Base-by-base conservation (phyloP, 30 jellyfish, hydroid and myxozoan genomes). In the Chrysaora quinquecirrha region DNA sequence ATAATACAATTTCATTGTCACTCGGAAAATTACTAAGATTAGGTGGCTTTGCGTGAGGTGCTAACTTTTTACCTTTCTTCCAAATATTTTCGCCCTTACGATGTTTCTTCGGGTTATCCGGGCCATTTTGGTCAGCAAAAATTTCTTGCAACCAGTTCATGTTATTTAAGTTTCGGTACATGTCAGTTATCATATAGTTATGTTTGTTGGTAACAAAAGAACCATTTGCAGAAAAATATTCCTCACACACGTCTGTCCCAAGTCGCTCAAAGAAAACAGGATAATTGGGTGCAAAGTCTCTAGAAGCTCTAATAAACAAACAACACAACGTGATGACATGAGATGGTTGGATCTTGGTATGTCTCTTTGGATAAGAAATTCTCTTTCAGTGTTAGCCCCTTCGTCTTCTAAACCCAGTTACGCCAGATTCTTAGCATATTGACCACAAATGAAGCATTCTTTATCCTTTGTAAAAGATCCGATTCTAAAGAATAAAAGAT, bases 201-300 rank as follows among this genome's bases (percentile, higher is more conserved):
- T n/a, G n/a, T n/a, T n/a, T n/a, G n/a, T n/a, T n/a, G n/a, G n/a
- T n/a, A n/a, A n/a, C n/a, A 25, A 48, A 48, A 7, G 75, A 50
- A 27, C 86, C 86, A 50, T 23, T 73, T 14, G 48, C 52, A 6
- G 76, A 46, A 50, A 73, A 73, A 48, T 73, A 73, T 23, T 50
- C 76, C 33, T 73, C 86, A 50, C 86, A 73, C 19, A 30, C 72
- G 14, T 70, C 82, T 19, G 82, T 70, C 30, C 82, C 82, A 27
- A 70, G 31, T 34, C 71, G 72, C 34, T 70, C 34, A 19, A 70
- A 48, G 80, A 22, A 73, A 46, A 73, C 82, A 9, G 71, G 82
- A 34, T 70, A 34, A 21, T 70, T 46, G 31, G 82, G 67, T 14
- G 82, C 82, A 50, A 27, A 46, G 62, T 73, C 86, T 73, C 86